A percentile compares a stretch with the other conserved stretches of the same genome.
Evolutionary conservation across 2,888 invertebrate species (phyloP).

Genomic region (Agrochola macilenta): DNA sequence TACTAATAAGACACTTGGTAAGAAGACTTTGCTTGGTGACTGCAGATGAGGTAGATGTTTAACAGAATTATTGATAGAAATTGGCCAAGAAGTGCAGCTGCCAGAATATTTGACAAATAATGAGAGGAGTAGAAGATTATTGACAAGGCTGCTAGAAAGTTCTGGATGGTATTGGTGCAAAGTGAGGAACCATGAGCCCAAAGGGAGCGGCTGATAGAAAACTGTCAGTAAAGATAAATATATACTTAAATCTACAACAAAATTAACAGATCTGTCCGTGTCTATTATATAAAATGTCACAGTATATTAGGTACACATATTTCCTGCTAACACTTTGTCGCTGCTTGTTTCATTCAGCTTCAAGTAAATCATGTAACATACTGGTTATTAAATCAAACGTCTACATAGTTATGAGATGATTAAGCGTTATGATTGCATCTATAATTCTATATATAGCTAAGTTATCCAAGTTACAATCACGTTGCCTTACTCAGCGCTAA

Average conservation of each 20-base stretch:
- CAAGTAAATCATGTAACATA: neutral
- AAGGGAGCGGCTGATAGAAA: neutral
- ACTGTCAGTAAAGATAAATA: neutral
- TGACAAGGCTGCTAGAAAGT: neutral
- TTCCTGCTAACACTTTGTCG: neutral
- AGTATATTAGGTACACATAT: neutral
- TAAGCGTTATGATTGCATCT: constrained; percentile 47
- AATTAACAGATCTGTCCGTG: neutral
- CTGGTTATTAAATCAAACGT: constrained; percentile 7
- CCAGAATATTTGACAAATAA: neutral
- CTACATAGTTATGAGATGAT: constrained; percentile 15
- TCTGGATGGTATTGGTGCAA: neutral
- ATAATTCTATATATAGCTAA: constrained; percentile 40
- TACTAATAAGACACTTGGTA: neutral
- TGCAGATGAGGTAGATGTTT: neutral
- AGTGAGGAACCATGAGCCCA: neutral
- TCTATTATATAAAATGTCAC: constrained; percentile 8
- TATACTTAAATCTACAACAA: neutral
- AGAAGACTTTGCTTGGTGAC: neutral
- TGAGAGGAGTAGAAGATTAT: neutral
- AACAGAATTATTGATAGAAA: neutral
- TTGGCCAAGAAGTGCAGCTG: neutral
- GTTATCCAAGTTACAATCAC: constrained; percentile 73
- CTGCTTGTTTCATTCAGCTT: neutral
- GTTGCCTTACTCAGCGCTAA: constrained; percentile 74